Conservation (phyloP, 2,113 vertebrate species). For the Paramisgurnus dabryanus region DNA sequence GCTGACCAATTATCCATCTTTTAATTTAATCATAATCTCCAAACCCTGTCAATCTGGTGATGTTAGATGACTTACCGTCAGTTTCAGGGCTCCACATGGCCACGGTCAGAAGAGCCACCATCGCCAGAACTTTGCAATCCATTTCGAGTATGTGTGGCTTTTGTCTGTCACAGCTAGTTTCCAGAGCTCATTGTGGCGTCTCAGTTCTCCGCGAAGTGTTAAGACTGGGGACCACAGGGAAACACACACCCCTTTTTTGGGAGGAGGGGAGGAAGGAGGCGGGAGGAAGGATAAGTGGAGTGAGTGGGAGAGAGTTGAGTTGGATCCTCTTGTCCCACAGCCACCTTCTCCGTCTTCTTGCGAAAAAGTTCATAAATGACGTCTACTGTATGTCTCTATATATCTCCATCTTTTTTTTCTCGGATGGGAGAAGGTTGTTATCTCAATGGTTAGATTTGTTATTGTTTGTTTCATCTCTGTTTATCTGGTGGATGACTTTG, state of each 20-base stretch:
- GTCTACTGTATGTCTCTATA: not conserved
- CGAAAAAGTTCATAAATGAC: constrained; percentile 48
- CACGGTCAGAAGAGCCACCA: constrained; percentile 78
- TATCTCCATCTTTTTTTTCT: constrained; percentile 5
- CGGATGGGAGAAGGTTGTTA: not conserved
- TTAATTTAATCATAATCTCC: not conserved
- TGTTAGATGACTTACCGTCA: constrained; percentile 73
- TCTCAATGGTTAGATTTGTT: constrained; percentile 30
- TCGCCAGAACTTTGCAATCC: constrained; percentile 82
- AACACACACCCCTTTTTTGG: constrained; percentile 65
- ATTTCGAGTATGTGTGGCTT: constrained; percentile 65
- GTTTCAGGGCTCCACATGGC: constrained; percentile 69
- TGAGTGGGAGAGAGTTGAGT: constrained; percentile 6
- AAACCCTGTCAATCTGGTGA: not conserved
- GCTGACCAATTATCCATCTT: not conserved
- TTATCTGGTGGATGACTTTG: constrained; percentile 35
- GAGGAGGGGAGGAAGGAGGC: constrained; percentile 51
- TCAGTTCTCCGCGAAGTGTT: constrained; percentile 63
- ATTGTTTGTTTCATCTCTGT: constrained; percentile 43
- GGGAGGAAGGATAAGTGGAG: constrained; percentile 33
- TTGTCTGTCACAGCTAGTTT: constrained; percentile 65
- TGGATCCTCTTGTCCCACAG: constrained; percentile 34
- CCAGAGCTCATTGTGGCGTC: constrained; percentile 67
- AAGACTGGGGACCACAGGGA: constrained; percentile 62
- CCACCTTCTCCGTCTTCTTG: constrained; percentile 44